Percentiles rank a stretch among this genome's conserved stretches.
These are phyloP conservation scores for Chaetops frenatus DNA, from an alignment of 2,113 vertebrate genomes.

Conservation along the genomic window DNA sequence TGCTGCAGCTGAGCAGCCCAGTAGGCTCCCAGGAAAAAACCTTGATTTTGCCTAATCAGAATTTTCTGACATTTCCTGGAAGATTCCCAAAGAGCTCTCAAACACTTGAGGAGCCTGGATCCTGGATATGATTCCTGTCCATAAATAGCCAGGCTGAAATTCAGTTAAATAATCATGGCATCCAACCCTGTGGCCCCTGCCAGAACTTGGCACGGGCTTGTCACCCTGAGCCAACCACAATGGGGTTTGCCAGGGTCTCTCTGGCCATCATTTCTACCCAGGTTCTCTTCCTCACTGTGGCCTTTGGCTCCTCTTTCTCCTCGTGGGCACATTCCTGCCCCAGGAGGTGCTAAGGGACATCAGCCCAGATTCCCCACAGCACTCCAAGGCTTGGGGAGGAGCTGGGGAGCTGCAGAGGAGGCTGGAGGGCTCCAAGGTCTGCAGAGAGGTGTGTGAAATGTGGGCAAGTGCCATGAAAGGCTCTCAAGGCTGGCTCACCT, in stretches of 20 bases:
- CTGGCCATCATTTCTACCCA: background rate
- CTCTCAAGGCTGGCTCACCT: background rate
- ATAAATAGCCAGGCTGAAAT: conserved; percentile 35
- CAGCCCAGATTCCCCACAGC: background rate
- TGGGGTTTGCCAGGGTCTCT: background rate
- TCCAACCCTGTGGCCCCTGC: background rate
- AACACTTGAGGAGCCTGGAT: background rate
- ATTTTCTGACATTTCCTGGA: conserved; percentile 33
- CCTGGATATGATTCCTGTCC: background rate
- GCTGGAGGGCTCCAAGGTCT: background rate
- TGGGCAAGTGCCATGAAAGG: background rate
- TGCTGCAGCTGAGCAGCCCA: background rate
- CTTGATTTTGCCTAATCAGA: conserved; percentile 25
- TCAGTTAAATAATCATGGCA: background rate
- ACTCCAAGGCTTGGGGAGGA: accelerated
- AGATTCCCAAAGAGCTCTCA: conserved; percentile 22
- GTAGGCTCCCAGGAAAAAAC: background rate
- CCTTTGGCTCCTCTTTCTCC: background rate
- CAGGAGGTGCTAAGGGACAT: background rate
- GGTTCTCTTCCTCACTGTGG: background rate
- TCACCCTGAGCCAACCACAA: background rate
- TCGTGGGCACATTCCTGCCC: background rate
- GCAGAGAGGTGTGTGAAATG: background rate
- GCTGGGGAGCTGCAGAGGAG: background rate
- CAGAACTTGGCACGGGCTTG: background rate